Conservation (phyloP, 1,140 invertebrate genomes). For the Drosophila lowei region DNA sequence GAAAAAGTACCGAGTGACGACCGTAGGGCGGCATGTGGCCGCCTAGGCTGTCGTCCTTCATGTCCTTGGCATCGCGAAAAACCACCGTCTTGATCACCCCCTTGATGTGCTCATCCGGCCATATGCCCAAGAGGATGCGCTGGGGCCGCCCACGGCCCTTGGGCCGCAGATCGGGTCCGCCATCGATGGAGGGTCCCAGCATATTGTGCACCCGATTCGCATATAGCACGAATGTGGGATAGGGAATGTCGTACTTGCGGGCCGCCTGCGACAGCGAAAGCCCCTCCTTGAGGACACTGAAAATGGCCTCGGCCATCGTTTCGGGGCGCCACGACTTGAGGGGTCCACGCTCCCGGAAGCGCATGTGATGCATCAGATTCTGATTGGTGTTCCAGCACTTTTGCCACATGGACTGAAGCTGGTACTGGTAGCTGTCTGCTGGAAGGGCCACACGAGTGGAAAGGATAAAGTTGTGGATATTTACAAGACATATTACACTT, state of each 20-base stretch:
- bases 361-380: conserved; percentile 92
- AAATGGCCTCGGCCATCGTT: conserved; percentile 96
- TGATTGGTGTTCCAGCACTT: conserved; percentile 95
- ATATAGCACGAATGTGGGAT: conserved; percentile 96
- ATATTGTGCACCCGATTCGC: conserved; percentile 97
- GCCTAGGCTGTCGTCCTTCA: conserved; percentile 87
- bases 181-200: conserved; percentile 94
- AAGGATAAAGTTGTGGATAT: conserved; percentile 20
- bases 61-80: conserved; percentile 91
- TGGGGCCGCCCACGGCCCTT: conserved; percentile 95
- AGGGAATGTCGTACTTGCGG: conserved; percentile 96
- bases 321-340: conserved; percentile 97
- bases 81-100: conserved; percentile 95
- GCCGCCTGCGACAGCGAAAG: conserved; percentile 95
- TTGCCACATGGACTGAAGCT: conserved; percentile 96
- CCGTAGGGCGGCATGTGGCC: conserved; percentile 74
- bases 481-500: conserved; percentile 5
- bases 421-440: conserved; percentile 95
- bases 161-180: conserved; percentile 93
- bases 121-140: conserved; percentile 93
- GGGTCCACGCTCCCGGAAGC: conserved; percentile 94
- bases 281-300: conserved; percentile 94
- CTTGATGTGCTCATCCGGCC: conserved; percentile 96
- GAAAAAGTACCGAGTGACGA: conserved; percentile 79
- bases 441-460: conserved; percentile 38